phyloP scores from a whole-genome alignment of 2,888 invertebrate species.

The Limulus polyphemus region DNA sequence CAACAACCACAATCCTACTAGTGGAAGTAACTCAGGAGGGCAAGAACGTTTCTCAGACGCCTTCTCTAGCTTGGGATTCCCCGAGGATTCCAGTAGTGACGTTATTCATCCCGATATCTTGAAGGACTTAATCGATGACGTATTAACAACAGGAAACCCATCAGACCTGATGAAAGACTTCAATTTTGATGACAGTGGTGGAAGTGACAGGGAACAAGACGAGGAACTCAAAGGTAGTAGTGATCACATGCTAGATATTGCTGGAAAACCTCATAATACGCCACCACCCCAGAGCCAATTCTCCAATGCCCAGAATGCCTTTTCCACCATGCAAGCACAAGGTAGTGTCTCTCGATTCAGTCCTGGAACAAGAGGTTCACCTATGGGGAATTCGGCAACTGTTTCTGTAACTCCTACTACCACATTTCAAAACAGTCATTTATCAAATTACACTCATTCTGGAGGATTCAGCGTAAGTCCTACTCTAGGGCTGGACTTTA shows the following conservation, averaged over 20 bases:
- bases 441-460: too few relatives aligned
- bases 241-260: background rate
- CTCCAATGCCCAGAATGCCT: background rate
- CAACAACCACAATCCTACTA: background rate
- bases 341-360: background rate
- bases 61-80: conserved; percentile 20
- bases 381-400: background rate
- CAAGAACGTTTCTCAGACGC: conserved; percentile 16
- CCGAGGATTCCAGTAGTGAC: conserved; percentile 59
- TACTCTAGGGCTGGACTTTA: conserved; percentile 16
- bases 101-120: conserved; percentile 61
- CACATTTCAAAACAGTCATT: background rate
- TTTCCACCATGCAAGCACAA: background rate
- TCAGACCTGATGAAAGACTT: conserved; percentile 70
- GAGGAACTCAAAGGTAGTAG: background rate
- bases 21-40: background rate
- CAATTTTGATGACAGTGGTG: conserved; percentile 48
- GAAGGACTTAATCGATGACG: conserved; percentile 64
- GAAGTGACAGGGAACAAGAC: conserved; percentile 25
- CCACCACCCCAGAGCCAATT: background rate
- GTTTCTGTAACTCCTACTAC: background rate
- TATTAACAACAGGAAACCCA: conserved; percentile 60
- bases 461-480: background rate
- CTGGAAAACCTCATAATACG: background rate
- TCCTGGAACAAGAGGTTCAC: background rate